Evolutionary conservation across 2,888 invertebrate species (phyloP).

Genomic region (Tipula lateralis): DNA sequence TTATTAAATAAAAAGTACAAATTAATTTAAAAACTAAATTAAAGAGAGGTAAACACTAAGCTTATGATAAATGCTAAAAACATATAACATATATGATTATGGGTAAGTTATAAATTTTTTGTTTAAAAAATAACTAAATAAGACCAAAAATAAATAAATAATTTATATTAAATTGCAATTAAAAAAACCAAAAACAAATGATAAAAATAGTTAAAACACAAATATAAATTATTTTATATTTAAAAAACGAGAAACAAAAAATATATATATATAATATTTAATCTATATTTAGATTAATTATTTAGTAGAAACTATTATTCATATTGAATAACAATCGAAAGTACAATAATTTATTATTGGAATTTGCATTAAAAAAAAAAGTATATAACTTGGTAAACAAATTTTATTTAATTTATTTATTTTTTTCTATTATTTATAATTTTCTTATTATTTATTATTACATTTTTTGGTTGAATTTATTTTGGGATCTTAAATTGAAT

Average conservation of each 20-base stretch:
- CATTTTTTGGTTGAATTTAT: neutral
- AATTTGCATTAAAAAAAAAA: neutral
- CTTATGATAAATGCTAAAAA: neutral
- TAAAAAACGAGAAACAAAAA: neutral
- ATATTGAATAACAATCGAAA: neutral
- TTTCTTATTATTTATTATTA: conserved; percentile 11
- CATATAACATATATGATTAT: neutral
- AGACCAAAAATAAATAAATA: conserved; percentile 9
- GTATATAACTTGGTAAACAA: neutral
- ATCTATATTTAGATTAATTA: neutral
- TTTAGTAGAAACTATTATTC: neutral
- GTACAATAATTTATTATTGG: neutral
- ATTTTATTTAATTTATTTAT: neutral
- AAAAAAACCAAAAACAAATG: neutral
- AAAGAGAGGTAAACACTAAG: neutral
- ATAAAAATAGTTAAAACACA: neutral
- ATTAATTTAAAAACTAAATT: neutral
- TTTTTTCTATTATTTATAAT: neutral
- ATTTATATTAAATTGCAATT: conserved; percentile 4
- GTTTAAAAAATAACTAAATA: conserved; percentile 24
- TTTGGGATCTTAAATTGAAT: neutral
- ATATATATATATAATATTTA: no score
- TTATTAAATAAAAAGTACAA: neutral
- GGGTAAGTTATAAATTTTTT: conserved; percentile 16
- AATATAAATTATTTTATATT: conserved; percentile 5